These are phyloP conservation scores for Cavia aperea DNA, from an alignment of 2,113 vertebrate genomes.

Conservation along the genomic window DNA sequence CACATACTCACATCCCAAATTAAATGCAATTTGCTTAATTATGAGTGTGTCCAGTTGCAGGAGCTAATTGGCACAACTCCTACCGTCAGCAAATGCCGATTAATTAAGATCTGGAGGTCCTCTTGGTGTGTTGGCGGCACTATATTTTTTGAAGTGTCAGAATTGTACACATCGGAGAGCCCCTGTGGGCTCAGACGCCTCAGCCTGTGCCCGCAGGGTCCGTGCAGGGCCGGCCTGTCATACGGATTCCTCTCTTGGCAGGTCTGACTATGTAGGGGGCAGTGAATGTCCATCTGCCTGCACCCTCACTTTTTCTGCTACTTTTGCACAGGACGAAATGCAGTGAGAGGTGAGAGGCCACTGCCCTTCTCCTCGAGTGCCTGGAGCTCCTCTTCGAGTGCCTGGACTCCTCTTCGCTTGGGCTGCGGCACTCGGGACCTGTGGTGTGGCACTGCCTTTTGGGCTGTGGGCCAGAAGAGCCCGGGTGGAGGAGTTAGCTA, in stretches of 20 bases:
- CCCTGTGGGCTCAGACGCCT: neutral
- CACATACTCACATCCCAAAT: neutral
- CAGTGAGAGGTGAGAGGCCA: neutral
- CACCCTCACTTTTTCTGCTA: neutral
- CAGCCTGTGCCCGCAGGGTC: neutral
- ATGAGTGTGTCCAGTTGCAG: neutral
- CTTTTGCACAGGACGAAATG: neutral
- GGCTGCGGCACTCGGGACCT: neutral
- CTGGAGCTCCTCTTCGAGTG: neutral
- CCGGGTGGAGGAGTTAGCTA: neutral
- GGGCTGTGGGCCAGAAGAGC: neutral
- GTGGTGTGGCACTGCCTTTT: neutral
- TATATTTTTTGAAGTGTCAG: neutral
- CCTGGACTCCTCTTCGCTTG: no score
- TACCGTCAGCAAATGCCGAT: neutral
- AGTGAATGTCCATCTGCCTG: neutral
- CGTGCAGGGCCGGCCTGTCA: rapidly evolving
- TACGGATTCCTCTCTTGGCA: neutral
- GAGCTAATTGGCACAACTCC: neutral
- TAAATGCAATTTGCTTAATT: neutral
- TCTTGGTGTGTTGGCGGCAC: neutral
- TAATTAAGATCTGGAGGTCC: neutral
- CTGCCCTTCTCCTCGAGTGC: neutral
- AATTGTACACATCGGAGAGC: neutral
- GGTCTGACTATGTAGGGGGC: neutral